Conservation (phyloP, 1,140 invertebrate genomes). For the Leptopilina boulardi region DNA sequence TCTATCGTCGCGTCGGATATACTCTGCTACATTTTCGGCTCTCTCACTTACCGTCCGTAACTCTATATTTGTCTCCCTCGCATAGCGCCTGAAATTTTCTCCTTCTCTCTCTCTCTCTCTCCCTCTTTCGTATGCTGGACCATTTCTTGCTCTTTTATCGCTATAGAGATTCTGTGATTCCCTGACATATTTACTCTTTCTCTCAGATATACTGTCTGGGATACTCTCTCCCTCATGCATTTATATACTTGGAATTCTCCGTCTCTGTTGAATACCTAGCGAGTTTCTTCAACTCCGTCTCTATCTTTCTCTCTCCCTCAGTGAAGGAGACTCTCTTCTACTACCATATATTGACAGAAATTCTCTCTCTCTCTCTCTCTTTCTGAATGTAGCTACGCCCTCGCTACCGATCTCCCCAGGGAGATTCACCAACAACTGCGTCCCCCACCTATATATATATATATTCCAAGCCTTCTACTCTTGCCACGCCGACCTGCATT, state of each 20-base stretch:
- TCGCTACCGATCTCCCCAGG: slow-evolving; percentile 35
- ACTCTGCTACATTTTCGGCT: too few species aligned
- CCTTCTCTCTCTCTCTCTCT: neutral
- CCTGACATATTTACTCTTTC: too few species aligned
- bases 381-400: slow-evolving; percentile 38
- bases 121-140: neutral
- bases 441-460: slow-evolving; percentile 20
- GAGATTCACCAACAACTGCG: too few species aligned
- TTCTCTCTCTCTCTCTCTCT: slow-evolving; percentile 52
- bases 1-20: slow-evolving; percentile 31
- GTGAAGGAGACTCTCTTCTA: too few species aligned
- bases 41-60: too few species aligned
- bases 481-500: slow-evolving; percentile 70
- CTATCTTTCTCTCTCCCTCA: neutral
- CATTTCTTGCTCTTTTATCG: too few species aligned
- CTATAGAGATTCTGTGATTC: too few species aligned
- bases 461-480: slow-evolving; percentile 43
- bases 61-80: too few species aligned
- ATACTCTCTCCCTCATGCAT: too few species aligned
- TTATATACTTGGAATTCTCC: neutral
- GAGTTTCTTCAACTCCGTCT: neutral
- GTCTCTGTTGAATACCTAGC: neutral
- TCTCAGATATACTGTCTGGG: neutral
- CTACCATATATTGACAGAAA: too few species aligned
- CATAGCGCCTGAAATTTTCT: neutral